phyloP scores from a whole-genome alignment of 1,140 invertebrate genomes.

The Drosophila leontia region DNA sequence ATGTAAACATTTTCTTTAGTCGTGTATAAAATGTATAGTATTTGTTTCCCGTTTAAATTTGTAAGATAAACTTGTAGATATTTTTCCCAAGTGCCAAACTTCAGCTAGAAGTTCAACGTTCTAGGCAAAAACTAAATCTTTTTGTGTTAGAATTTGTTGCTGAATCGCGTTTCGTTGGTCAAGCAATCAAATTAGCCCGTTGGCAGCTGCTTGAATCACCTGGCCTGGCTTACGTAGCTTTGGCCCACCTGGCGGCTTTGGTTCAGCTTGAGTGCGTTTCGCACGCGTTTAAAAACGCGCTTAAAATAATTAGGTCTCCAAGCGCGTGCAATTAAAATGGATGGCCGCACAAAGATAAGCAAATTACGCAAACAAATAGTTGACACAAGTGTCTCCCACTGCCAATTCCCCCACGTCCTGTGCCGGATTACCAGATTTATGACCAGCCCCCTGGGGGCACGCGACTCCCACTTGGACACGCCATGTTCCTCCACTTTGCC shows the following conservation, averaged over 20 bases:
- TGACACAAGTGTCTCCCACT: conserved; percentile 44
- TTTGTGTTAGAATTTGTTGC: conserved; percentile 28
- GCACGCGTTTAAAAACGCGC: conserved; percentile 61
- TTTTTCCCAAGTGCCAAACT: conserved; percentile 11
- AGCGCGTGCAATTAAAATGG: conserved; percentile 43
- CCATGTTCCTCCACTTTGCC: conserved; percentile 9
- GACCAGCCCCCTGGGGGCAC: conserved; percentile 24
- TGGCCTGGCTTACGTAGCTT: neutral
- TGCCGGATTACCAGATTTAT: conserved; percentile 47
- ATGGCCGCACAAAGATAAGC: conserved; percentile 27
- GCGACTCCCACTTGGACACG: conserved; percentile 44
- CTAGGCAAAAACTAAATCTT: conserved; percentile 27
- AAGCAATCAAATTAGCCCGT: conserved; percentile 47
- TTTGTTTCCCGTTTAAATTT: neutral
- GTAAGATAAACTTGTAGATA: neutral
- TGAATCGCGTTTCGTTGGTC: conserved; percentile 40
- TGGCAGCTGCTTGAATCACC: conserved; percentile 21
- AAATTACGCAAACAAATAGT: conserved; percentile 63
- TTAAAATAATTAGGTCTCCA: conserved; percentile 68
- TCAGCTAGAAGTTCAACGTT: conserved; percentile 27
- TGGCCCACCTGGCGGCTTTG: neutral
- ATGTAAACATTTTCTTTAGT: neutral
- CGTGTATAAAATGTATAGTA: neutral
- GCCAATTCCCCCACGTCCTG: conserved; percentile 23
- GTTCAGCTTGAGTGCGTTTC: conserved; percentile 63